Base-by-base conservation (phyloP, 2,113 vertebrate species). In the Pontoporia blainvillei region DNA sequence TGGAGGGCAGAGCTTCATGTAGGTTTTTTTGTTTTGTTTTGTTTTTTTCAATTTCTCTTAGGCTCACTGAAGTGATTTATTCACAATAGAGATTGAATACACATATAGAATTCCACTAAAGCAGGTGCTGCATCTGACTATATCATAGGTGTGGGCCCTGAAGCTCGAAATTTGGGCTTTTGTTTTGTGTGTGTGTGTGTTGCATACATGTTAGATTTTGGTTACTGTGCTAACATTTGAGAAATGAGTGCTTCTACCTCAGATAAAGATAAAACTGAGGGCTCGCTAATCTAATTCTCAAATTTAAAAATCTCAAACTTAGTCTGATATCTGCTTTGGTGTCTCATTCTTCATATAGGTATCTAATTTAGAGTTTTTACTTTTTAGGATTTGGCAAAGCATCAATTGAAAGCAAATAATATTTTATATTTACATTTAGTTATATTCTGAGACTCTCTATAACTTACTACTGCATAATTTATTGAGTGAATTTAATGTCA, bases 401-500 rank as follows among this genome's bases (percentile, higher is more conserved):
- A 90, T 57, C 54, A 72, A 3, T 76, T 82, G 44, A 93, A 97
- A 93, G 76, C 18, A 91, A 94, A 64, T 41, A 82, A 20, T 88
- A 73, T 75, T 92, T 95, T 93, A 46, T 92, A 66, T 95, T 85
- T 92, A 85, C 49, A 44, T 94, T 82, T 92, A 84, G 23, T 49
- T 91, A 21, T 54, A 64, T 83, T 93, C 44, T 71, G 39, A 95
- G 73, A 90, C 86, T 86, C 62, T 96, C 62, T 96, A 54, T 34
- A 82, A 64, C 10, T 69, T 91, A 78, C 23, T 94, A 27, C 2
- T 54, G 8, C 54, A 72, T 94, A 95, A 73, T 54, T 92, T 52
- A 93, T 39, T 93, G 62, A 95, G 36, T 95, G 73, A 7, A 73
- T 90, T 96, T 95, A 95, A 92, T 90, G 41, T 44, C 34, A 73